Conservation (phyloP, 2,797 vertebrate species). For the Euphonia xanthogaster region DNA sequence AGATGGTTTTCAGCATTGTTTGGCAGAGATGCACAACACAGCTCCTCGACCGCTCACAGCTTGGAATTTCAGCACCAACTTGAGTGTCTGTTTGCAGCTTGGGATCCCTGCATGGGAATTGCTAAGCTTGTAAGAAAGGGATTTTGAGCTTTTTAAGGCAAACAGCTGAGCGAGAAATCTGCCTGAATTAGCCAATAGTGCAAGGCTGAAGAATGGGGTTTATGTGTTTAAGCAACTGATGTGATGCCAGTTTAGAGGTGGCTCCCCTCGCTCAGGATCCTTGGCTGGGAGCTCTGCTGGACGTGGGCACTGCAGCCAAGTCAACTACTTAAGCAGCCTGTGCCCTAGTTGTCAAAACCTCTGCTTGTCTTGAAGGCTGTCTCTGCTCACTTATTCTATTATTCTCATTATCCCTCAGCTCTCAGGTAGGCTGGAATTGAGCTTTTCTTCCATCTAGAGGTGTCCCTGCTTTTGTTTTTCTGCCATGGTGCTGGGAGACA, state of each 20-base stretch:
- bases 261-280: neutral
- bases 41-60: neutral
- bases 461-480: neutral
- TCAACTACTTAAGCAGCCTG: conserved; percentile 16
- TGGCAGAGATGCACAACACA: conserved; percentile 35
- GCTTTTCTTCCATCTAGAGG: neutral
- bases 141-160: conserved; percentile 65
- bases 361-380: neutral
- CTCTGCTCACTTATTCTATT: neutral
- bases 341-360: conserved; percentile 36
- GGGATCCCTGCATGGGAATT: conserved; percentile 42
- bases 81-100: conserved; percentile 14
- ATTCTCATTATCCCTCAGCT: neutral
- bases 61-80: conserved; percentile 50
- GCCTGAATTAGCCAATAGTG: conserved; percentile 50
- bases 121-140: conserved; percentile 65
- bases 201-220: conserved; percentile 41
- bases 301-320: neutral
- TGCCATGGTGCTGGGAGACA: neutral
- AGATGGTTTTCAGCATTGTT: conserved; percentile 32
- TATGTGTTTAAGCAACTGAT: conserved; percentile 61
- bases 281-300: neutral
- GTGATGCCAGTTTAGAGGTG: conserved; percentile 56
- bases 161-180: conserved; percentile 52
- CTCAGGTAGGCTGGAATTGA: neutral